Conservation (phyloP, 1,140 invertebrate genomes). For the Drosophila setifemur region DNA sequence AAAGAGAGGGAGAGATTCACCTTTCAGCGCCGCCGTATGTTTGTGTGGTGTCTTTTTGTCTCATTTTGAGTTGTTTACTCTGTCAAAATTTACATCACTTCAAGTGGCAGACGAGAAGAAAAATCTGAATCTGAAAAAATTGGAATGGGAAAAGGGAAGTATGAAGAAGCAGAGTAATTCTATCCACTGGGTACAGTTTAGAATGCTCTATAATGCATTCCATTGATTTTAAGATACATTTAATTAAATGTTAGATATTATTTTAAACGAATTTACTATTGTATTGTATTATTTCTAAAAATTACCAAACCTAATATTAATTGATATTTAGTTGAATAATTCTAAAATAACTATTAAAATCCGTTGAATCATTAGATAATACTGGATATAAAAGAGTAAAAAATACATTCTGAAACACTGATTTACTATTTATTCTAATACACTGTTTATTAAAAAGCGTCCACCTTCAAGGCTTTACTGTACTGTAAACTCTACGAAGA, state of each 20-base stretch:
- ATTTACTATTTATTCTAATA: too few species aligned
- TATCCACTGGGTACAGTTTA: slow-evolving; percentile 6
- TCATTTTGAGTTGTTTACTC: slow-evolving; percentile 64
- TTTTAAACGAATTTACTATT: too few species aligned
- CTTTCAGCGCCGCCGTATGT: slow-evolving; percentile 57
- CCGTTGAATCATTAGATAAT: too few species aligned
- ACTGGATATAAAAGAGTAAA: too few species aligned
- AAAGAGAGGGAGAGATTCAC: slow-evolving; percentile 3
- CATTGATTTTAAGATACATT: not conserved
- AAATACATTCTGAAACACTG: too few species aligned
- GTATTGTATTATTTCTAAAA: too few species aligned
- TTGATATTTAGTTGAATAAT: too few species aligned
- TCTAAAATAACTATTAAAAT: too few species aligned
- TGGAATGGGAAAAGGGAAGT: not conserved
- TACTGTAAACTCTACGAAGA: not conserved
- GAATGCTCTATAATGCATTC: not conserved
- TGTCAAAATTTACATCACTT: slow-evolving; percentile 62
- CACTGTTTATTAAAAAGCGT: too few species aligned
- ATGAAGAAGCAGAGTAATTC: not conserved
- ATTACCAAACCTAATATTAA: not conserved
- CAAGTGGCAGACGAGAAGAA: slow-evolving; percentile 8
- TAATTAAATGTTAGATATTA: too few species aligned
- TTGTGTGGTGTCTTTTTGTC: slow-evolving; percentile 15
- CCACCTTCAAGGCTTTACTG: too few species aligned
- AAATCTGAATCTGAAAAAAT: not conserved